Base-by-base conservation (phyloP, 2,888 invertebrate species). In the Pristionchus arcanus region DNA sequence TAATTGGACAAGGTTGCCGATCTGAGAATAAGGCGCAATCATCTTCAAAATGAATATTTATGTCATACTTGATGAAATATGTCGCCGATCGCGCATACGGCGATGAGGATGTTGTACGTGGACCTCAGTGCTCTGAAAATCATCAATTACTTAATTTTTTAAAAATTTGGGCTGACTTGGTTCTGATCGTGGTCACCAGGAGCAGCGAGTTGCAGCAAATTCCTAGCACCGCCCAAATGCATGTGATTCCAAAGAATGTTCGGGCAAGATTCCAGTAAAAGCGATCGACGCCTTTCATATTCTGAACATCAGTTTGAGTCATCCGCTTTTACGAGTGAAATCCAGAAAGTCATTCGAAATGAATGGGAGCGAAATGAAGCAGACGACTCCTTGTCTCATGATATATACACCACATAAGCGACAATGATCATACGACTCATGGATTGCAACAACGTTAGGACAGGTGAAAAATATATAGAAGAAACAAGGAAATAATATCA, bases 181-280 rank as follows among this genome's bases (percentile, higher is more conserved):
- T 68, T 11, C 28, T 68, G 15, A 68, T 31, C 16, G 68, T 68
- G 15, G 68, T 68, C 11, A 28, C 1, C 1, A 68, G 68, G 0
- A 68, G 11, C 15, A 68, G 68, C 13, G 68, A 31, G 16, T 68
- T 68, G 28, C 31, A 31, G 15, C 13, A 31, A 5, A 68, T 31
- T 31, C 31, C 68, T 1, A 68, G 15, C 9, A 31, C 15, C 1
- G 68, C 68, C 13, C 28, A 68, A 34, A 34, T 28, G 31, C 66
- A 66, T 3, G n/a, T 21, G 7, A 66, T n/a, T n/a, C 66, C 66
- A 11, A n/a, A 66, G 66, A 66, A 66, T 25, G n/a, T 16, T 11
- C 66, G 66, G 28, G 66, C 66, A n/a, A 66, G 66, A n/a, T 66
- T 66, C 66, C 66, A 66, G 66, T 66, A 66, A n/a, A 66, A 66